Percentiles rank a stretch among this genome's conserved stretches.
Conservation (phyloP, 1,140 invertebrate species). For the Acromyrmex heyeri region DNA sequence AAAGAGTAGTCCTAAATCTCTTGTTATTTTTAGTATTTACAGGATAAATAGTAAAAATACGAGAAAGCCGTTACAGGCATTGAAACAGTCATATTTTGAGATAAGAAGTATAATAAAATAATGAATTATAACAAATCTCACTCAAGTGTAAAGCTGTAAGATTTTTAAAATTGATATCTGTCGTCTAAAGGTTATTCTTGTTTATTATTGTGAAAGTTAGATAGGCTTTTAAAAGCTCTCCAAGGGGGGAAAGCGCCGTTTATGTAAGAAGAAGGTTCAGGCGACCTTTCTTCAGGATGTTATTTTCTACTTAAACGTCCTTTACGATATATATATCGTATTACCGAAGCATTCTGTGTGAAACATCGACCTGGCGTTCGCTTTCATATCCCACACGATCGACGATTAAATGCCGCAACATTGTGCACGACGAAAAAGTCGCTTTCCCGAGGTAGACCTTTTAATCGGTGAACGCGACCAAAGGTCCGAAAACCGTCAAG, state of each 20-base stretch:
- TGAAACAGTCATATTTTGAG: too few relatives aligned
- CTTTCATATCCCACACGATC: slow-evolving; percentile 17
- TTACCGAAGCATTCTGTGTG: slow-evolving; percentile 25
- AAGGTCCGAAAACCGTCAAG: slow-evolving; percentile 12
- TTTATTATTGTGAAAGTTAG: slow-evolving; percentile 46
- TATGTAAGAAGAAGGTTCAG: neutral
- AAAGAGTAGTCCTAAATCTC: neutral
- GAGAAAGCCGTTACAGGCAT: too few relatives aligned
- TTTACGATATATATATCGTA: neutral
- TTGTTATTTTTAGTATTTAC: neutral
- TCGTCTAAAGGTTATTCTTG: neutral
- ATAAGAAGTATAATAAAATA: too few relatives aligned
- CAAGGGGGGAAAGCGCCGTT: slow-evolving; percentile 3
- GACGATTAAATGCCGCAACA: neutral
- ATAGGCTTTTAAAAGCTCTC: neutral
- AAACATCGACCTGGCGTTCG: slow-evolving; percentile 19
- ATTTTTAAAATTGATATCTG: too few relatives aligned
- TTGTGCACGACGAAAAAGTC: slow-evolving; percentile 43
- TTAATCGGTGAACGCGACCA: neutral
- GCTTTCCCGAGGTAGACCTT: slow-evolving; percentile 25
- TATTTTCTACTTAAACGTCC: slow-evolving; percentile 17
- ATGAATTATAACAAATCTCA: too few relatives aligned
- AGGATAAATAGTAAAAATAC: too few relatives aligned
- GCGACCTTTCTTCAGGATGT: neutral
- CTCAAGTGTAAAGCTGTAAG: too few relatives aligned